Base-by-base conservation (phyloP, 2,797 vertebrate genomes). In the Eidolon dupreanum region DNA sequence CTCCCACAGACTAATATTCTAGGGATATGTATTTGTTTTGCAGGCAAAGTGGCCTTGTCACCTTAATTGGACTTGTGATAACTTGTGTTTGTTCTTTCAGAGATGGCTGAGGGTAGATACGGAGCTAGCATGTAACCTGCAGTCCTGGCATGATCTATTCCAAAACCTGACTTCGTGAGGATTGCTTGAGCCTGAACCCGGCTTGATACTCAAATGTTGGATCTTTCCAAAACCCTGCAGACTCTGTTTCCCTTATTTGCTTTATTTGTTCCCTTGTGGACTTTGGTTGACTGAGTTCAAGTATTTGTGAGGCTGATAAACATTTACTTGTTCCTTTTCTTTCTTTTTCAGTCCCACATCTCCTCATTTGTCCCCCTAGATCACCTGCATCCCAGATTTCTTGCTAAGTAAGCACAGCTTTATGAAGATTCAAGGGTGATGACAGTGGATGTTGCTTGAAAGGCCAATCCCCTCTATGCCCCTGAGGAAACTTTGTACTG, bases 351-450 rank as follows among this genome's bases (percentile, higher is more conserved):
- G n/a, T 19, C 6, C 12, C 43, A 2, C 9, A 6, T 73, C 59
- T 86, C 55, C 17, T 93, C 28, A 59, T 2, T 22, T 46, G 31
- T 90, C 24, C 11, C 26, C 36, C 70, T 70, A 49, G 24, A 8
- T 74, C 68, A 16, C 38, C 19, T 53, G 1, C 0, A 11, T 81
- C 55, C 31, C 20, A 20, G 59, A 84, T 31, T 15, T 20, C 46
- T 88, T 46, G 74, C 78, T 93, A 49, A 95, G 36, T 93, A 49
- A 95, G 36, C 28, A 65, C 4, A 79, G 41, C 79, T 85, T 89
- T 73, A 9, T 61, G 36, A 71, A 93, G 36, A 24, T 84, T 68
- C 63, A 88, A 90, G 8, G 43, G 51, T 3, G 0, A 6, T 15
- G 12, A 63, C 46, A 6, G 10, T 3, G 7, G 73, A 1, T 17